A percentile compares a stretch with the other conserved stretches of the same genome.
Conservation (phyloP, 2,797 vertebrate species). For the Oryzias sinensis region DNA sequence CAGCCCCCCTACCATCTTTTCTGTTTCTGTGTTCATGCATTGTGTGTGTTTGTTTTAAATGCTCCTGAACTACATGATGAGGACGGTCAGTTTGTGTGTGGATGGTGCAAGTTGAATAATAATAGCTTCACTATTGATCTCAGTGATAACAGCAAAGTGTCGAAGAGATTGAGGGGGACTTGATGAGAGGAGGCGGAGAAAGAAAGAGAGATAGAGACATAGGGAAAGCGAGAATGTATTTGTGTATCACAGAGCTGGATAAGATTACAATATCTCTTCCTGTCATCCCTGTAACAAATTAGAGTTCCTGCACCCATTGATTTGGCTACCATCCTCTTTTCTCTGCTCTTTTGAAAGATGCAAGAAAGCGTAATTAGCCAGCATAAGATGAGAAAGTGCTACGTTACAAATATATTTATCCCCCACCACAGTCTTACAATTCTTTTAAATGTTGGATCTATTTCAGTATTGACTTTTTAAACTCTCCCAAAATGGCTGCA, state of each 20-base stretch:
- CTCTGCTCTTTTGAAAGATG: conserved; percentile 62
- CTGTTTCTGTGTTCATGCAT: conserved; percentile 5
- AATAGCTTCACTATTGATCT: conserved; percentile 74
- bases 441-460: conserved; percentile 4
- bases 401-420: conserved; percentile 36
- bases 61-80: conserved; percentile 43
- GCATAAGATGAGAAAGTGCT: conserved; percentile 36
- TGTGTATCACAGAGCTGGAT: conserved; percentile 55
- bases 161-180: conserved; percentile 53
- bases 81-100: conserved; percentile 62
- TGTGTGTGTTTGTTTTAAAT: conserved; percentile 17
- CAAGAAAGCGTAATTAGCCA: conserved; percentile 55
- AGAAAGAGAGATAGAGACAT: conserved; percentile 8
- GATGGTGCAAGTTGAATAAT: conserved; percentile 67
- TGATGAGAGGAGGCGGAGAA: conserved; percentile 11
- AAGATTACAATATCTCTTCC: conserved; percentile 56
- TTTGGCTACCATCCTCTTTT: conserved; percentile 47
- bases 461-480: too few species aligned
- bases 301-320: conserved; percentile 52
- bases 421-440: conserved; percentile 34
- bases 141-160: conserved; percentile 65
- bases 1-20: conserved; percentile 35
- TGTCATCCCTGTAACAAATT: conserved; percentile 57
- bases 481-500: too few species aligned
- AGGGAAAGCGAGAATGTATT: conserved; percentile 50